Evolutionary conservation across 2,797 vertebrate genomes (phyloP).

Genomic region (Labeo calbasu): DNA sequence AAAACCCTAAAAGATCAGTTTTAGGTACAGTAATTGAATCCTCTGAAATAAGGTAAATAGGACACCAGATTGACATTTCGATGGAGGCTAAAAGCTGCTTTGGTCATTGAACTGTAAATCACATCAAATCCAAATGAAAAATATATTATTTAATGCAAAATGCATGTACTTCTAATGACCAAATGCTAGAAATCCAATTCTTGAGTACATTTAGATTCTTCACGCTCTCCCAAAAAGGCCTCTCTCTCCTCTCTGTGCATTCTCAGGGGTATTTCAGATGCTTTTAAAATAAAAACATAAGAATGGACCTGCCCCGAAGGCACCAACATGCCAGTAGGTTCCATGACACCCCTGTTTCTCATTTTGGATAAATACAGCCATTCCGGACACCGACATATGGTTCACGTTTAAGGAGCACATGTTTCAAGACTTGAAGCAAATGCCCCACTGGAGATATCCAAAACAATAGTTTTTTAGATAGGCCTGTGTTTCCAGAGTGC

Average conservation of each 20-base stretch:
- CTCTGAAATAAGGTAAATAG: background rate
- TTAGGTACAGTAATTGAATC: background rate
- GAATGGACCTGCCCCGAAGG: conserved; percentile 27
- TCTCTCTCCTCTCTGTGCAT: conserved; percentile 25
- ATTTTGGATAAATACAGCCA: conserved; percentile 49
- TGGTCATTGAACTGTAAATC: conserved; percentile 1
- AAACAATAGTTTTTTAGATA: conserved; percentile 34
- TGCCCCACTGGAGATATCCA: conserved; percentile 25
- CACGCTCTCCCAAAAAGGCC: background rate
- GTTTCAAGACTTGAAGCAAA: conserved; percentile 34
- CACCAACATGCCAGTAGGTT: conserved; percentile 40
- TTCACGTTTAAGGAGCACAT: conserved; percentile 49
- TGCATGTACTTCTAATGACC: background rate
- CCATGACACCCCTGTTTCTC: conserved; percentile 41
- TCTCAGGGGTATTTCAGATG: conserved; percentile 41
- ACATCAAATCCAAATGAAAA: background rate
- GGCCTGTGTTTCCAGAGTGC: background rate
- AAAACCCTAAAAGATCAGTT: background rate
- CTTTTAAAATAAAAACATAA: conserved; percentile 53
- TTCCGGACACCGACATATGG: conserved; percentile 48
- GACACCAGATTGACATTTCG: background rate
- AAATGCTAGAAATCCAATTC: conserved; percentile 30
- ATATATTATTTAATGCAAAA: conserved; percentile 10
- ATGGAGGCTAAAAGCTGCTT: background rate
- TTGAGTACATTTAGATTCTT: conserved; percentile 44